Base-by-base conservation (phyloP, 2,113 vertebrate genomes). In the Calidris pugnax region DNA sequence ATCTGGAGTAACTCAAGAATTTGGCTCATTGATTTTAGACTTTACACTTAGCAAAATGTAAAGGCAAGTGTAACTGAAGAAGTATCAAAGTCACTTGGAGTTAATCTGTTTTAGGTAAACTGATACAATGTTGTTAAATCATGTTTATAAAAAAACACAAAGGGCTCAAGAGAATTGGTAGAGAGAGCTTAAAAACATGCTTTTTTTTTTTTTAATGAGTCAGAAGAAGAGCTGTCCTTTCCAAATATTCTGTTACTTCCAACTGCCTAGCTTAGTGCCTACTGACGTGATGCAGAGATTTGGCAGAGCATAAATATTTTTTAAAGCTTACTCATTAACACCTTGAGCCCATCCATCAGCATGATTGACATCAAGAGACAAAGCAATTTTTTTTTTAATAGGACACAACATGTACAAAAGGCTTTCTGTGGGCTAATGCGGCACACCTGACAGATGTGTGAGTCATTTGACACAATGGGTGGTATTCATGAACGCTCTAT, bases 81-180 rank as follows among this genome's bases (percentile, higher is more conserved):
- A 96, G 81, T 95, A 90, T 93, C 92, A 92, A 97, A 97, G 88
- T 90, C 96, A 97, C 96, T 97, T 90, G 68, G 96, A 97, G 97
- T 97, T 97, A 97, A 96, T 98, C 97, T 98, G 95, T 98, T 98
- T 98, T 97, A 95, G 97, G 97, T 98, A 98, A 98, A 97, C 22
- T 69, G 89, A 98, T 98, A 97, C 97, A 97, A 98, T 96, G 91
- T 92, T 98, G 97, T 97, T 97, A 97, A 98, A 97, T 97, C 77
- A 84, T 96, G 95, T 97, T 95, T 92, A 96, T 95, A 91, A 90
- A 95, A 87, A 83, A 89, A 21, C 92, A 85, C 87, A 95, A 96
- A 96, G 87, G 87, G 82, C 43, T 97, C 83, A 89, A 91, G 77
- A 95, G 85, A 89, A 96, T 93, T 71, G 94, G 87, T 94, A 79